Evolutionary conservation across 1,140 invertebrate genomes (phyloP), one percentile per base, ranked within the genome.

Genomic region (Drosophila auraria): DNA sequence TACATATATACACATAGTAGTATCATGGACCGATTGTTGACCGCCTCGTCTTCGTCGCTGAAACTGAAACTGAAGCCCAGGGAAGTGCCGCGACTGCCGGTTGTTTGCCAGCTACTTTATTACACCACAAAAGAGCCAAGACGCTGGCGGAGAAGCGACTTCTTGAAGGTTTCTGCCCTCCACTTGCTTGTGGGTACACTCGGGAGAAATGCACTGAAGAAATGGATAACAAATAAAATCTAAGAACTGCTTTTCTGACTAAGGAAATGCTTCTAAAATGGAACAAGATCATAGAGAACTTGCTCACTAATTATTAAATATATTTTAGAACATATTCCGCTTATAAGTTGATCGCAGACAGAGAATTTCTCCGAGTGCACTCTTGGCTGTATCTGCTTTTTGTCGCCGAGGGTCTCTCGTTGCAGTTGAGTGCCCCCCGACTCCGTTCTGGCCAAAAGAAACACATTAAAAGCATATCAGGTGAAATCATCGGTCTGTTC

Each of bases 391-490:
- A 15, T 62, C 27, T 36, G 60, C 40, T 45, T 58, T 77, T 74
- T 79, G 62, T 82, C 75, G 73, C 60, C 78, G 72, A 80, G 81
- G 61, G 77, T 66, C 61, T 79, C 25, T 45, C 78, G 84, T 87
- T 78, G 84, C 84, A 87, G 84, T 87, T 83, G 83, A 87, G 77
- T 89, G 84, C 81, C 61, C 61, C 71, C 49, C 44, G 54, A 53
- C 57, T 74, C 20, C 54, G 69, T 64, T 74, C 51, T 54, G 69
- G 78, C 70, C 84, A 77, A 87, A 87, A 87, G 81, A 89, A 89
- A 87, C 80, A 87, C 84, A 89, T 89, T 87, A 89, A 87, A 87
- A 81, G 81, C 73, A 87, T 82, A 87, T 87, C 84, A 87, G 81
- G 69, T 87, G 66, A 81, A 87, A 83, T 87, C 83, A 80, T 82